Percentiles rank a stretch among this genome's conserved stretches.
Conservation (phyloP, 2,797 vertebrate species). For the Betta splendens region DNA sequence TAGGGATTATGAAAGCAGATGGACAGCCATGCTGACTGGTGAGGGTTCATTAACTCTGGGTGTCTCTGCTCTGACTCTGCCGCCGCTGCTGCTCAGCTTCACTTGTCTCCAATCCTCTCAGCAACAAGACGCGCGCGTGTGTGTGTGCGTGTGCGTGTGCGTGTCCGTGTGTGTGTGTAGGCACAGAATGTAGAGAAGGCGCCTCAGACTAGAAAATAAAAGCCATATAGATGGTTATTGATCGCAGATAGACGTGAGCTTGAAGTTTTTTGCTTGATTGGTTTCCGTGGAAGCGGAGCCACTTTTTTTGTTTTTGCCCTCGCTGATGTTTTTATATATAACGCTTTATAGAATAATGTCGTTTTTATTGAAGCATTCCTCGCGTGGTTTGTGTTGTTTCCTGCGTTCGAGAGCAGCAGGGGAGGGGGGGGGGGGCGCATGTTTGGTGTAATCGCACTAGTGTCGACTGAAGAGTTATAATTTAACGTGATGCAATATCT, state of each 20-base stretch:
- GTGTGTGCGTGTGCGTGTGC: conserved; percentile 9
- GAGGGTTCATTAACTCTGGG: conserved; percentile 85
- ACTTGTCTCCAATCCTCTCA: conserved; percentile 55
- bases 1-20: conserved; percentile 86
- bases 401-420: conserved; percentile 17
- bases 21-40: conserved; percentile 84
- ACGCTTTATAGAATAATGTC: conserved; percentile 4
- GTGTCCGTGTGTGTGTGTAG: not conserved
- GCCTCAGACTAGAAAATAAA: conserved; percentile 28
- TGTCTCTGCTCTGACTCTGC: conserved; percentile 66
- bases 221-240: conserved; percentile 62
- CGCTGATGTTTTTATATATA: conserved; percentile 39
- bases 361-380: conserved; percentile 6
- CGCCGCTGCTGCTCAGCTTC: conserved; percentile 57
- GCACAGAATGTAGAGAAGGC: conserved; percentile 30
- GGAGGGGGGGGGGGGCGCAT: conserved; percentile 21
- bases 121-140: conserved; percentile 19
- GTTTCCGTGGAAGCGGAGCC: conserved; percentile 48
- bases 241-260: conserved; percentile 51
- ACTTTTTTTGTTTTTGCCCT: conserved; percentile 12
- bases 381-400: conserved; percentile 17
- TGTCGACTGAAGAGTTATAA: conserved; percentile 32
- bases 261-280: conserved; percentile 61
- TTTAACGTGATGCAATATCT: conserved; percentile 54
- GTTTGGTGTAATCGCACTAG: conserved; percentile 20